Conservation (phyloP, 1,140 invertebrate genomes). For the Papilio aristodemus region DNA sequence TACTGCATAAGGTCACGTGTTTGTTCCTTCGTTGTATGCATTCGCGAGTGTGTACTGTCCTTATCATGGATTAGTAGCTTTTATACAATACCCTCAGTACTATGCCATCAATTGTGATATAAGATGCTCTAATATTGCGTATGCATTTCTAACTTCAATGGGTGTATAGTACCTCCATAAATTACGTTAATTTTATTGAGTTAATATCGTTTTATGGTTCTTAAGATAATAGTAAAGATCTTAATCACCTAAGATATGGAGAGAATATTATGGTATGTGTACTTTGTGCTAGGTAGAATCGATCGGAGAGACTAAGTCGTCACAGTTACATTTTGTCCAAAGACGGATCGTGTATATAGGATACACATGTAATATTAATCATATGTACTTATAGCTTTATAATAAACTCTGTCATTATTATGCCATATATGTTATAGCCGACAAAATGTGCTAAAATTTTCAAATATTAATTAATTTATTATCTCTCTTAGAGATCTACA, state of each 20-base stretch:
- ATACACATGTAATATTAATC: no score
- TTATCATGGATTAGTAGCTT: constrained; percentile 9
- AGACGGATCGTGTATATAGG: no score
- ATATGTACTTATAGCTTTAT: no score
- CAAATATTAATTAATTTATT: no score
- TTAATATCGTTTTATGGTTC: not conserved
- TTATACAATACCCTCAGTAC: not conserved
- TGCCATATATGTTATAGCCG: no score
- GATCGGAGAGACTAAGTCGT: not conserved
- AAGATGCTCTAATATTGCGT: not conserved
- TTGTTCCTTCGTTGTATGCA: not conserved
- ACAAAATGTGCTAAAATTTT: no score
- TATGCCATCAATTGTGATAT: not conserved
- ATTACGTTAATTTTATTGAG: constrained; percentile 3
- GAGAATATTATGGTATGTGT: not conserved
- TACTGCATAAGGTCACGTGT: not conserved
- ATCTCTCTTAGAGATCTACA: no score
- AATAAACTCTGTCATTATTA: no score
- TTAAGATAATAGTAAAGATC: not conserved
- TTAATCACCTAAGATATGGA: no score
- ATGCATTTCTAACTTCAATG: not conserved
- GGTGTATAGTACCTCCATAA: not conserved
- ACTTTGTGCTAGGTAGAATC: not conserved
- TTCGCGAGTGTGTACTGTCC: not conserved
- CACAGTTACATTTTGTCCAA: no score